Conservation (phyloP, 35 echinoderm and acorn worm species). For the Lytechinus pictus region DNA sequence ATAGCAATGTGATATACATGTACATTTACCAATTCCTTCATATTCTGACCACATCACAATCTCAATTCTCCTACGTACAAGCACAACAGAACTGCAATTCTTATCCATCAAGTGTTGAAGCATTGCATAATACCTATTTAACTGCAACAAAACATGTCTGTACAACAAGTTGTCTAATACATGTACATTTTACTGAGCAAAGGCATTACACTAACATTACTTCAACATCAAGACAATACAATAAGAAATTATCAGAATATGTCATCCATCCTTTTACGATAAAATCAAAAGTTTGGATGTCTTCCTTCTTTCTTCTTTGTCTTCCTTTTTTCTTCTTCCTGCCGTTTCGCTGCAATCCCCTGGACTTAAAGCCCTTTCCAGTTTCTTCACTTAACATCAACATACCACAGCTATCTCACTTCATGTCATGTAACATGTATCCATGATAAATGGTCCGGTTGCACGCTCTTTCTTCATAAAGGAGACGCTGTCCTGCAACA, state of each 20-base stretch:
- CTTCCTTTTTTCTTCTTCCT: not conserved
- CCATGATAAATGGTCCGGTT: not conserved
- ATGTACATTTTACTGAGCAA: not conserved
- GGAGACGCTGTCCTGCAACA: not conserved
- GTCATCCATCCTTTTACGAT: not conserved
- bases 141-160: not conserved
- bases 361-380: not conserved
- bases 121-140: not conserved
- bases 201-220: not conserved
- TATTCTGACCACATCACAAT: too few relatives aligned
- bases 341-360: not conserved
- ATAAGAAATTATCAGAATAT: not conserved
- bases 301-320: not conserved
- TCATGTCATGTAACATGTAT: too few relatives aligned
- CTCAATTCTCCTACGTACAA: too few relatives aligned
- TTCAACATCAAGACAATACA: not conserved
- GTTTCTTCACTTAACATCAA: not conserved
- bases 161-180: not conserved
- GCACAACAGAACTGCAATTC: not conserved
- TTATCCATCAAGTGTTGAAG: not conserved
- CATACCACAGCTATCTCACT: not conserved
- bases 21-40: too few relatives aligned
- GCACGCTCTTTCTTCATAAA: not conserved
- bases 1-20: too few relatives aligned
- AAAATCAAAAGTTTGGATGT: not conserved